phyloP scores from a whole-genome alignment of 2,113 vertebrate species.

The Microtus montanus region DNA sequence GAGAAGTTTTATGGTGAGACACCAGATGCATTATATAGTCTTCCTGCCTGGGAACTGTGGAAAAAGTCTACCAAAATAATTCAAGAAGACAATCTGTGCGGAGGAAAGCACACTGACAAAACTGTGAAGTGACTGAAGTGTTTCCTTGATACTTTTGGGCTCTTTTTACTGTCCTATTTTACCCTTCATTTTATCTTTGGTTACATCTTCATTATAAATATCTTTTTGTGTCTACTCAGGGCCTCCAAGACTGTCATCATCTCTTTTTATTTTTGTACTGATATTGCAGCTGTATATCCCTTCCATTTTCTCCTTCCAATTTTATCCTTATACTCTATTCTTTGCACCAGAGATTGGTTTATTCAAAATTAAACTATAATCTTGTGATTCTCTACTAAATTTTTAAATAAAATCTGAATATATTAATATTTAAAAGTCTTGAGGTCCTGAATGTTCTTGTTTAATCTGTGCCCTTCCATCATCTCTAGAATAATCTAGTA shows the following conservation, averaged over 20 bases:
- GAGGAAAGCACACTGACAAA: background rate
- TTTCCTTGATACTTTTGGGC: background rate
- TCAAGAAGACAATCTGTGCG: background rate
- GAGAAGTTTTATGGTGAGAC: background rate
- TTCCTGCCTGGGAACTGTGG: background rate
- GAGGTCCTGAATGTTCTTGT: background rate
- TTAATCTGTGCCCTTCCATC: background rate
- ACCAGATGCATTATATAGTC: background rate
- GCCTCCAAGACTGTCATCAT: background rate
- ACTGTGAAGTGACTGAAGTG: background rate
- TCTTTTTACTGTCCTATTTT: background rate
- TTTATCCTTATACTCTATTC: background rate
- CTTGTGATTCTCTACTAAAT: background rate
- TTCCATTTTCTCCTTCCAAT: background rate
- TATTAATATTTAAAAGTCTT: background rate
- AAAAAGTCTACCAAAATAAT: background rate
- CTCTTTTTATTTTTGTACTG: background rate
- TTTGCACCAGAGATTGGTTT: background rate
- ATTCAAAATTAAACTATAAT: constrained; percentile 15
- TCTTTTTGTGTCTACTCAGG: background rate
- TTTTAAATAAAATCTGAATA: background rate
- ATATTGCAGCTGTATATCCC: background rate
- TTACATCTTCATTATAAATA: background rate
- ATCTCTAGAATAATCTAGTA: background rate
- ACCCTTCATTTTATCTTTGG: background rate